These are phyloP conservation scores for Actenoides lindsayi DNA, from an alignment of 2,113 vertebrate genomes.

Conservation along the genomic window DNA sequence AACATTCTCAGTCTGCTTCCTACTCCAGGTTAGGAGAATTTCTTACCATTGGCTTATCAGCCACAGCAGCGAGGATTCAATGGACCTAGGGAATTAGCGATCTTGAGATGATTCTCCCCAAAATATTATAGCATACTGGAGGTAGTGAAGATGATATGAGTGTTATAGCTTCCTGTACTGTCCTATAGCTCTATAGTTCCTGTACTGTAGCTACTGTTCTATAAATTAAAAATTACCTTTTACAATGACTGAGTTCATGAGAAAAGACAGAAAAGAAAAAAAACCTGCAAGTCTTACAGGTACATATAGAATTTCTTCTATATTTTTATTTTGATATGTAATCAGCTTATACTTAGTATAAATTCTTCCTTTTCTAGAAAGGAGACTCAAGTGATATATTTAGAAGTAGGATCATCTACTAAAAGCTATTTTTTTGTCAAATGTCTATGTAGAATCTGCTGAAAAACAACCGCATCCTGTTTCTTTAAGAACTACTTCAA, in stretches of 20 bases:
- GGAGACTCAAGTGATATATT: constrained; percentile 44
- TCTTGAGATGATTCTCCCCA: fast-evolving
- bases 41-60: background rate
- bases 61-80: background rate
- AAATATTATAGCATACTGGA: background rate
- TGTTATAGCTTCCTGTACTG: background rate
- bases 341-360: background rate
- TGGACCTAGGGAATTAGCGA: background rate
- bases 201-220: background rate
- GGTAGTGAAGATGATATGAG: too few species aligned
- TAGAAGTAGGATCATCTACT: constrained; percentile 48
- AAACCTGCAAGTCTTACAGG: background rate
- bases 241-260: background rate
- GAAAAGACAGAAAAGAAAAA: background rate
- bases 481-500: constrained; percentile 70
- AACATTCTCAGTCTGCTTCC: background rate
- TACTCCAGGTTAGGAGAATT: background rate
- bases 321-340: constrained; percentile 40
- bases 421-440: background rate
- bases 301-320: background rate
- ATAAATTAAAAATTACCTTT: background rate
- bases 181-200: too few species aligned
- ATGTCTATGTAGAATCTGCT: constrained; percentile 1
- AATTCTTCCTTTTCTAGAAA: constrained; percentile 48
- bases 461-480: constrained; percentile 30